phyloP scores from a whole-genome alignment of 1,140 invertebrate genomes.

The Meloidogyne hapla region DNA sequence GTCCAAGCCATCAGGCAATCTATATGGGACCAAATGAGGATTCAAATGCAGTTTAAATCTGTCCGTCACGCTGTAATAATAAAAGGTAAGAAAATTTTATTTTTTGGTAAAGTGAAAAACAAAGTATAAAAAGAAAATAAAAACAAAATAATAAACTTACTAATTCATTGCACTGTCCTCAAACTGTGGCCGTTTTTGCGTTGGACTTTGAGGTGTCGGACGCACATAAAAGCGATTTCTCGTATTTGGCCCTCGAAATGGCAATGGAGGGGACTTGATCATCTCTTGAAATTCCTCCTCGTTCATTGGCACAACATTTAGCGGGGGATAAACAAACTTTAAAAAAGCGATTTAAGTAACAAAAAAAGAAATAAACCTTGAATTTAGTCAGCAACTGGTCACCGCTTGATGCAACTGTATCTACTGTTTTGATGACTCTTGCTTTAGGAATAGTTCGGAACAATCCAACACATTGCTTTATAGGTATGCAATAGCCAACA shows the following conservation, averaged over 20 bases:
- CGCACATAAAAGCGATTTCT: conserved; percentile 25
- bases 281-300: conserved; percentile 18
- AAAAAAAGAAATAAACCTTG: conserved; percentile 7
- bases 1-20: conserved; percentile 26
- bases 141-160: conserved; percentile 1
- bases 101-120: too few species aligned
- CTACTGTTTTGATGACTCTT: conserved; percentile 11
- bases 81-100: background rate
- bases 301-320: conserved; percentile 20
- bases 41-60: conserved; percentile 28
- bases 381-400: conserved; percentile 22
- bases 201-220: conserved; percentile 7
- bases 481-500: conserved; percentile 29
- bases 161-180: conserved; percentile 23
- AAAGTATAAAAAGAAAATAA: background rate
- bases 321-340: conserved; percentile 6
- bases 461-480: conserved; percentile 9
- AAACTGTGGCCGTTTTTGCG: background rate
- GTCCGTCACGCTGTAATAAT: conserved; percentile 8
- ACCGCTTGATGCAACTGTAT: background rate
- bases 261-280: background rate
- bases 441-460: background rate
- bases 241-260: background rate
- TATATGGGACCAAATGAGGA: conserved; percentile 19
- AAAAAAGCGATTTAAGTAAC: background rate